Conservation (phyloP, 2,888 invertebrate species). For the Blera fallax region DNA sequence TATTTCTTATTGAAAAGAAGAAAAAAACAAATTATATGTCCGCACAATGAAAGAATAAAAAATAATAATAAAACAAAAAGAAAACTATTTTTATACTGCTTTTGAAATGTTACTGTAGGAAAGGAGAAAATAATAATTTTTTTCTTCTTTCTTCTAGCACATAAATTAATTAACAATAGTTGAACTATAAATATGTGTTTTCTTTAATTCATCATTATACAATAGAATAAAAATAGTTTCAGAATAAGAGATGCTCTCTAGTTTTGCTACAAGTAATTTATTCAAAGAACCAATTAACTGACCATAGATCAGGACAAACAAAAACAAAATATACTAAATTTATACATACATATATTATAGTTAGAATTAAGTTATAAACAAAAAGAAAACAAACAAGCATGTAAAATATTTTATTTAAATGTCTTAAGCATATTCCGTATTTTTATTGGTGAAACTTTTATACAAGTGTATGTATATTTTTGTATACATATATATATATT, state of each 20-base stretch:
- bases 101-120: slow-evolving; percentile 56
- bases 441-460: slow-evolving; percentile 71
- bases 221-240: slow-evolving; percentile 54
- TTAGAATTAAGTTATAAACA: slow-evolving; percentile 56
- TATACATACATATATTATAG: slow-evolving; percentile 58
- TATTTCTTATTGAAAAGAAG: slow-evolving; percentile 46
- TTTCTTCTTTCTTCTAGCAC: slow-evolving; percentile 15
- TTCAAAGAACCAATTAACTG: slow-evolving; percentile 69
- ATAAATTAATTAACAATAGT: slow-evolving; percentile 34
- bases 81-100: slow-evolving; percentile 62
- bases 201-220: slow-evolving; percentile 20
- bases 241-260: slow-evolving; percentile 71
- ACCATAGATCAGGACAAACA: slow-evolving; percentile 57
- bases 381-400: slow-evolving; percentile 24
- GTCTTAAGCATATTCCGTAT: slow-evolving; percentile 68
- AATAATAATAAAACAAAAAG: slow-evolving; percentile 27
- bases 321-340: slow-evolving; percentile 54
- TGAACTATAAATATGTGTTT: slow-evolving; percentile 47
- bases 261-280: slow-evolving; percentile 73
- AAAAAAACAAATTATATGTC: slow-evolving; percentile 40
- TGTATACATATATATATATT: slow-evolving; percentile 69
- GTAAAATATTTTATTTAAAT: slow-evolving; percentile 72
- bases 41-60: slow-evolving; percentile 62
- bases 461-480: slow-evolving; percentile 72
- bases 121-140: slow-evolving; percentile 6